Conservation (phyloP, 2,888 invertebrate genomes). For the Tolmerus cingulatus region DNA sequence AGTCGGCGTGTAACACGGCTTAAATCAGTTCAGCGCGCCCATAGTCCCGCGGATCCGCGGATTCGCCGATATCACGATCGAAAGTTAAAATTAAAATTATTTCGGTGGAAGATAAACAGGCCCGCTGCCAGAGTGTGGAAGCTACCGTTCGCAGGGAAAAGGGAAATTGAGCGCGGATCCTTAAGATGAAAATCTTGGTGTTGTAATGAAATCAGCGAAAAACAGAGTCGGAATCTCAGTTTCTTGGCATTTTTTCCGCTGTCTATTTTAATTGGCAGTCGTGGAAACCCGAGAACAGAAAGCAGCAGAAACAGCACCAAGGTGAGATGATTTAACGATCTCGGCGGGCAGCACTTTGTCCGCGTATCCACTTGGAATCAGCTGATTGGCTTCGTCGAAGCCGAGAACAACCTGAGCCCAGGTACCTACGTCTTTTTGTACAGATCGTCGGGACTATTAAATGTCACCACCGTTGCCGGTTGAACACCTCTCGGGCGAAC, state of each 20-base stretch:
- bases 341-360: not conserved
- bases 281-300: conserved; percentile 35
- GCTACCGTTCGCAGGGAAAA: not conserved
- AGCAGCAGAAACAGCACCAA: not conserved
- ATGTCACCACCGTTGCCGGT: conserved; percentile 35
- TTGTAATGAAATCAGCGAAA: conserved; percentile 25
- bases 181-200: not conserved
- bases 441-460: conserved; percentile 19
- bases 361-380: conserved; percentile 10
- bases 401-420: not conserved
- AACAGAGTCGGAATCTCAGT: not conserved
- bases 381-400: conserved; percentile 19
- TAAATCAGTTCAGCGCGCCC: not conserved
- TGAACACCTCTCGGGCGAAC: conserved; percentile 18
- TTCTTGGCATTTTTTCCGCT: conserved; percentile 7
- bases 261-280: conserved; percentile 27
- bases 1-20: not conserved
- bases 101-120: not conserved
- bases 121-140: not conserved
- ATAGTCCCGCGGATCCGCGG: not conserved
- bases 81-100: conserved; percentile 29
- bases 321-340: conserved; percentile 29
- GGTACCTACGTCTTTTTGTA: not conserved
- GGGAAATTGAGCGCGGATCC: conserved; percentile 4
- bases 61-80: conserved; percentile 7